Evolutionary conservation across 2,113 vertebrate species (phyloP), one percentile per base, ranked within the genome.

Genomic region (Gymnobelideus leadbeateri): DNA sequence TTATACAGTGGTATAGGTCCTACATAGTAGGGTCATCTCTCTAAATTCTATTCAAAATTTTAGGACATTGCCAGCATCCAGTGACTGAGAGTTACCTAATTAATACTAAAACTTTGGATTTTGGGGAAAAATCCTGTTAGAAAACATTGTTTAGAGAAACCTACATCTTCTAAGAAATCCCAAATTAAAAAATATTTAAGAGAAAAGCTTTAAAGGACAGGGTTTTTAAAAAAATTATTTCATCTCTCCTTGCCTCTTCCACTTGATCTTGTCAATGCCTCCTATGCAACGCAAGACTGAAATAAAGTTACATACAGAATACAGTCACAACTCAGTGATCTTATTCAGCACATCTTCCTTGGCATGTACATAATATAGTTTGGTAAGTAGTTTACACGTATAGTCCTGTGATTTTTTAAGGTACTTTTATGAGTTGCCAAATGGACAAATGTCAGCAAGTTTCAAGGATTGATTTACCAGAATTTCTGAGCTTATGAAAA

Each of bases 351-450:
- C 93, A 95, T 57, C 94, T 97, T 94, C 84, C 93, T 95, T 97
- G 97, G 96, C 94, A 43, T 94, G 97, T 96, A 93, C 94, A 95
- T 98, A 94, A 91, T 96, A 96, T 96, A 96, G 95, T 96, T 97
- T 97, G 98, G 96, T 96, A 98, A 98, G 94, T 61, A 43, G 96
- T 98, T 98, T 97, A 96, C 96, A 97, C 95, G 95, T 98, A 97
- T 94, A 96, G 96, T 96, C 96, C 96, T 97, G 96, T 96, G 97
- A 96, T 96, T 98, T 98, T 96, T 52, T 94, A 92, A 97, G 96
- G 96, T 92, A 90, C 95, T 97, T 98, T 98, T 97, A 98, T 98
- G 96, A 97, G 96, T 97, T 98, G 97, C 97, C 97, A 98, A 98
- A 97, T 98, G 96, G 96, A 97, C 98, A 98, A 98, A 98, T 98